These are phyloP conservation scores for Galeopterus variegatus DNA, from an alignment of 2,113 vertebrate genomes.

Conservation along the genomic window DNA sequence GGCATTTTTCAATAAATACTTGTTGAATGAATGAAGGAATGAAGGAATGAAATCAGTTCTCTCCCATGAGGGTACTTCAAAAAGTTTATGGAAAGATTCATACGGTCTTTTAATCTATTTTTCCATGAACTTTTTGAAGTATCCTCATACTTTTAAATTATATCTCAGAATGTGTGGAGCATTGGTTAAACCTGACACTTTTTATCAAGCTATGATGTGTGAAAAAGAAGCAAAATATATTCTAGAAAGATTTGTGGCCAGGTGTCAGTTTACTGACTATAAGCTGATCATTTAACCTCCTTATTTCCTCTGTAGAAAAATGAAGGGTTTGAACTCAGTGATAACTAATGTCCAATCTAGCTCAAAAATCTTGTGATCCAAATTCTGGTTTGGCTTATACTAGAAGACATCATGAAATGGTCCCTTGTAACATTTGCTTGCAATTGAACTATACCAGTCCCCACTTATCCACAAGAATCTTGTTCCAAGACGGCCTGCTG, in stretches of 20 bases:
- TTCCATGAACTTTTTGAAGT: too few species aligned
- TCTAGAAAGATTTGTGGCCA: slow-evolving; percentile 32
- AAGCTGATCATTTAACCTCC: neutral
- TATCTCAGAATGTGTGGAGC: neutral
- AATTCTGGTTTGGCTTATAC: neutral
- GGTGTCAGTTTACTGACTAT: neutral
- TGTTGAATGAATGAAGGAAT: slow-evolving; percentile 43
- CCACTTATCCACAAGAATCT: too few species aligned
- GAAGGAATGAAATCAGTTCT: neutral
- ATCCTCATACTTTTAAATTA: neutral
- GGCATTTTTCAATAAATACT: slow-evolving; percentile 6
- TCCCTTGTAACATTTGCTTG: neutral
- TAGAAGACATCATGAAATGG: neutral
- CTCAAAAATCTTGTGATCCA: neutral
- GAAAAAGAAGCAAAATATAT: neutral
- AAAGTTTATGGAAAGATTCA: too few species aligned
- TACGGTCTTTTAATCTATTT: too few species aligned
- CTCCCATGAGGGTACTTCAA: too few species aligned
- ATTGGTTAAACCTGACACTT: neutral
- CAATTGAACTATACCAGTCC: neutral
- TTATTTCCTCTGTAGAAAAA: slow-evolving; percentile 43
- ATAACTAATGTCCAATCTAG: neutral
- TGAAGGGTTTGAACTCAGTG: neutral
- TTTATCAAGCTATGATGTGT: neutral
- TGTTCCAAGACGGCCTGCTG: too few species aligned